Evolutionary conservation across 2,797 vertebrate genomes (phyloP), one percentile per base, ranked within the genome.

Genomic region (Acestrorhynchus altus): DNA sequence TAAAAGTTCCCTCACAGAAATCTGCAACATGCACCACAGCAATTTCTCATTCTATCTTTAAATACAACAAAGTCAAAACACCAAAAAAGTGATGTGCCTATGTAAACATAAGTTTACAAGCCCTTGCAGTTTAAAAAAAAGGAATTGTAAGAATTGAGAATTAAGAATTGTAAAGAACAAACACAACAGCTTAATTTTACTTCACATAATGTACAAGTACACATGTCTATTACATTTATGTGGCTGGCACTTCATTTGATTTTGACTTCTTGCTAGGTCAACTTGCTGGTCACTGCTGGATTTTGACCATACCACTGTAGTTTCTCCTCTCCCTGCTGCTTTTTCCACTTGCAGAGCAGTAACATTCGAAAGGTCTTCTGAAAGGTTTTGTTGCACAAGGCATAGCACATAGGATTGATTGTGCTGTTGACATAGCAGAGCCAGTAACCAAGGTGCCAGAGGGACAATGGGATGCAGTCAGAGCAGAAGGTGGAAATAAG

Each of bases 371-470:
- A 99, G 68, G 98, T 99, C 90, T 98, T 98, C 89, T 97, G 95
- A 87, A 99, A 99, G 83, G 96, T 98, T 93, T 97, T 99, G 94
- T 99, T 99, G 92, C 98, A 99, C 78, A 99, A 94, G 16, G 98
- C 98, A 4, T 99, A 99, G 90, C 98, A 99, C 86, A 99, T 98
- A 54, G 98, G 98, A 89, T 99, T 99, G 86, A 99, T 93, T 11
- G 98, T 99, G 91, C 98, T 99, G 85, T 99, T 99, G 84, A 99
- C 98, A 8, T 99, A 99, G 89, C 98, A 99, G 9, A 99, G 88
- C 98, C 98, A 99, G 77, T 99, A 99, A 59, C 98, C 98, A 87
- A 99, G 89, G 87, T 99, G 96, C 98, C 98, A 99, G 39, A 99
- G 89, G 10, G 95, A 94, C 39, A 87, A 67, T 0, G 98, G 98